These are phyloP conservation scores for Lysandra coridon DNA, from an alignment of 2,888 invertebrate species.

Conservation along the genomic window DNA sequence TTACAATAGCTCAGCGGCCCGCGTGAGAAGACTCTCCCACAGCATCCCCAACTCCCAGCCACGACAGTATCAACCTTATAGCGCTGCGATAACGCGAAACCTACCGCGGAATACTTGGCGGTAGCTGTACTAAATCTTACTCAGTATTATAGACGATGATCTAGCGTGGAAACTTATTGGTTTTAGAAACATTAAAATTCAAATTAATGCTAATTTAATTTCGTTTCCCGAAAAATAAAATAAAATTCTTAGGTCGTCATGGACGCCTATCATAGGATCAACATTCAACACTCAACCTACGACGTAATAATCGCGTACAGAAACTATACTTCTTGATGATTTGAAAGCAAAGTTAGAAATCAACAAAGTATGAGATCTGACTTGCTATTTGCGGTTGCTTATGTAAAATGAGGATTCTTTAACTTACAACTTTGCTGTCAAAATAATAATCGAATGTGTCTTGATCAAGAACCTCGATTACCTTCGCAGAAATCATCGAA, in stretches of 20 bases:
- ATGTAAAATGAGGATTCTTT: too few relatives aligned
- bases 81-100: neutral
- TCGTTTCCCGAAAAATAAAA: neutral
- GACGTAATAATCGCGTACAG: too few relatives aligned
- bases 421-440: neutral
- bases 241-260: too few relatives aligned
- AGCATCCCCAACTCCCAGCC: neutral
- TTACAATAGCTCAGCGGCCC: slow-evolving; percentile 52
- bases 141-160: slow-evolving; percentile 52
- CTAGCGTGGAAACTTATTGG: slow-evolving; percentile 36
- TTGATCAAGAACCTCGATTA: neutral
- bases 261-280: too few relatives aligned
- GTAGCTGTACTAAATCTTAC: slow-evolving; percentile 47
- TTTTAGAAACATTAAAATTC: slow-evolving; percentile 34
- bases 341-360: too few relatives aligned
- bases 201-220: slow-evolving; percentile 1
- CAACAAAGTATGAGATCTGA: too few relatives aligned
- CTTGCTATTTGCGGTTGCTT: too few relatives aligned
- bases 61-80: slow-evolving; percentile 30
- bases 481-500: slow-evolving; percentile 1
- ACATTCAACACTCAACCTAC: too few relatives aligned
- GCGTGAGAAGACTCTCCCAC: slow-evolving; percentile 53
- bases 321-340: too few relatives aligned
- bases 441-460: neutral
- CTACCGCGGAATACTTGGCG: neutral